These are phyloP conservation scores for Haliclona indistincta DNA, from an alignment of 37 sponge, comb jelly and placozoan genomes.

Conservation along the genomic window DNA sequence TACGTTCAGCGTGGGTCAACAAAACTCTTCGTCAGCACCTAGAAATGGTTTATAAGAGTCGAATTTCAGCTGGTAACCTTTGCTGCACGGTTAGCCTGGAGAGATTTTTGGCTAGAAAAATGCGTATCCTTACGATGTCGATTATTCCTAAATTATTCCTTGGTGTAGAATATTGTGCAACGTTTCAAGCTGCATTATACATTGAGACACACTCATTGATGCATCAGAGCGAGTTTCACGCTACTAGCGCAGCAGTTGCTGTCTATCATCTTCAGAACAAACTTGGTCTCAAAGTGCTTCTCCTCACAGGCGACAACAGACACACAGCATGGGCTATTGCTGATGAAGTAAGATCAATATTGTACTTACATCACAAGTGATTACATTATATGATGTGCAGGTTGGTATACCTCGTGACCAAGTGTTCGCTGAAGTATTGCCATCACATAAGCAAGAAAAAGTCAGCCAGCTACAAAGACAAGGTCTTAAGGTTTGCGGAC, in stretches of 20 bases:
- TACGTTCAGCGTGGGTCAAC: too few relatives aligned
- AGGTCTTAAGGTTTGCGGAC: constrained; percentile 64
- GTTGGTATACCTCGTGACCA: constrained; percentile 73
- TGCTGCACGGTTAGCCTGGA: too few relatives aligned
- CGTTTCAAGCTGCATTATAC: too few relatives aligned
- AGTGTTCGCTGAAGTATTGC: constrained; percentile 95
- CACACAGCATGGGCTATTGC: constrained; percentile 92
- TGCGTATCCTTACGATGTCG: too few relatives aligned
- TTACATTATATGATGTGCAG: constrained; percentile 20
- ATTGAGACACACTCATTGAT: constrained; percentile 62
- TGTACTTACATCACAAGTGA: not conserved
- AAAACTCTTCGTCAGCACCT: too few relatives aligned
- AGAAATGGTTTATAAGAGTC: too few relatives aligned
- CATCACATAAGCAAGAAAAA: constrained; percentile 93
- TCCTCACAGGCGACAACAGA: constrained; percentile 95
- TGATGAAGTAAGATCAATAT: constrained; percentile 59
- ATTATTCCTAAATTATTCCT: too few relatives aligned
- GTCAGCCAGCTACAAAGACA: constrained; percentile 70
- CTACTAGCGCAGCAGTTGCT: constrained; percentile 64
- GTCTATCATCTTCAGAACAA: constrained; percentile 52
- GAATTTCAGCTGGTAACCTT: too few relatives aligned
- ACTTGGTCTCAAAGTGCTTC: constrained; percentile 62
- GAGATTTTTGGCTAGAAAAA: too few relatives aligned
- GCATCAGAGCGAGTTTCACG: constrained; percentile 70
- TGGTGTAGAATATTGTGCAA: too few relatives aligned